Base-by-base conservation (phyloP, 2,888 invertebrate genomes). In the Cephus pulcher region DNA sequence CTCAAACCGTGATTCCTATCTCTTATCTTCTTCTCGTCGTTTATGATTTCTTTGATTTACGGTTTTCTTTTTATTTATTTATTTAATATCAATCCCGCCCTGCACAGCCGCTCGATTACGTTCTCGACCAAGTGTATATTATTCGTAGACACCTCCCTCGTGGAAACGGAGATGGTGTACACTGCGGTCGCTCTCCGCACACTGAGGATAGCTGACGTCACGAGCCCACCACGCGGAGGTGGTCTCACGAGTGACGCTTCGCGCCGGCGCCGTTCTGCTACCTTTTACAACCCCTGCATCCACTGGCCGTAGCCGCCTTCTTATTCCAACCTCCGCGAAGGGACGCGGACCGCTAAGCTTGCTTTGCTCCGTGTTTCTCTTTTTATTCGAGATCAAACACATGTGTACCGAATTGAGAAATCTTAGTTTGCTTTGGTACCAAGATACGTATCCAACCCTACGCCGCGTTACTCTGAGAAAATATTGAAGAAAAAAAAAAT, bases 151-250 rank as follows among this genome's bases (percentile, higher is more conserved):
- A 33, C 71, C 71, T 71, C 71, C 71, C 56, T 71, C 33, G 34
- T 71, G 75, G 73, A 75, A 71, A 78, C 78, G 74, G 89, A 88
- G 87, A 88, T 87, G 88, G 87, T 89, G 87, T 84, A 88, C 89
- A 88, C 90, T 90, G 89, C 90, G 90, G 90, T 90, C 89, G 90
- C 89, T 90, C 90, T 90, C 91, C 90, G 91, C 90, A 87, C 90
- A 90, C 91, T 91, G 91, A 90, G 88, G 84, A 84, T 84, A 87
- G 85, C 88, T 90, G 90, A 90, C 90, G 90, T 90, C 91, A 90
- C 87, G 88, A 89, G 87, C 87, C 89, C 89, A 89, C 90, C 90
- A 90, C 91, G 90, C 89, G 90, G 90, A 89, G 89, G 89, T 87
- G 88, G 89, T 87, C 86, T 90, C 88, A 87, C 89, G 85, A 88